phyloP scores from a whole-genome alignment of 2,113 vertebrate genomes.

The Myrmophylax atrothorax region DNA sequence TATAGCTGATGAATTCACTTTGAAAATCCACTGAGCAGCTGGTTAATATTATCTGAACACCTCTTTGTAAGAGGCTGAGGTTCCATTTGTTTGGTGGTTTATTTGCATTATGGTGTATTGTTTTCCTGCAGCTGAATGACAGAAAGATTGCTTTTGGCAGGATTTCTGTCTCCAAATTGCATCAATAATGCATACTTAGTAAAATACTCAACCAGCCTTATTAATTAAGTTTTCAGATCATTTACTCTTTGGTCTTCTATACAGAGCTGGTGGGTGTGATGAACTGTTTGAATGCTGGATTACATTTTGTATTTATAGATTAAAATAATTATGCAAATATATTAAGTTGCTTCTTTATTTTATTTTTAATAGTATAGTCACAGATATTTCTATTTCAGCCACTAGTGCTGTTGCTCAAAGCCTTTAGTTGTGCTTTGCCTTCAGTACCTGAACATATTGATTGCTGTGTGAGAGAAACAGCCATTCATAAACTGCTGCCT shows the following conservation, averaged over 20 bases:
- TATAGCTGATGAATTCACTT: neutral
- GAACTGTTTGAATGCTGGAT: neutral
- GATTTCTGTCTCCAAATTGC: slow-evolving; percentile 10
- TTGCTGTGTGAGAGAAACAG: neutral
- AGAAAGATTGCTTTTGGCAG: neutral
- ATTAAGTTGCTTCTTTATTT: neutral
- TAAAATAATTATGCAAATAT: slow-evolving; percentile 1
- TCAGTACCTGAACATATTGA: neutral
- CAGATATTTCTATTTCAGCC: neutral
- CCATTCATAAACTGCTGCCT: slow-evolving; percentile 10
- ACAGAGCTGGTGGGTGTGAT: neutral
- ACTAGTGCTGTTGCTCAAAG: neutral
- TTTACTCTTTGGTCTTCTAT: slow-evolving; percentile 6
- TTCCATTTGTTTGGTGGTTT: neutral
- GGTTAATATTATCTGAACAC: neutral
- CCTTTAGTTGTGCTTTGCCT: neutral
- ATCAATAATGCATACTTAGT: slow-evolving; percentile 26
- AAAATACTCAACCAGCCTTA: neutral
- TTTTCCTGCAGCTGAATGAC: neutral
- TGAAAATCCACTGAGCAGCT: neutral
- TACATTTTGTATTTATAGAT: slow-evolving; percentile 38
- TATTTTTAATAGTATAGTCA: neutral
- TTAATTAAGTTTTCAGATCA: neutral
- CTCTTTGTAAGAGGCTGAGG: neutral
- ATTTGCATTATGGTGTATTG: neutral